Base-by-base conservation (phyloP, 2,888 invertebrate species). In the Abrostola tripartita region DNA sequence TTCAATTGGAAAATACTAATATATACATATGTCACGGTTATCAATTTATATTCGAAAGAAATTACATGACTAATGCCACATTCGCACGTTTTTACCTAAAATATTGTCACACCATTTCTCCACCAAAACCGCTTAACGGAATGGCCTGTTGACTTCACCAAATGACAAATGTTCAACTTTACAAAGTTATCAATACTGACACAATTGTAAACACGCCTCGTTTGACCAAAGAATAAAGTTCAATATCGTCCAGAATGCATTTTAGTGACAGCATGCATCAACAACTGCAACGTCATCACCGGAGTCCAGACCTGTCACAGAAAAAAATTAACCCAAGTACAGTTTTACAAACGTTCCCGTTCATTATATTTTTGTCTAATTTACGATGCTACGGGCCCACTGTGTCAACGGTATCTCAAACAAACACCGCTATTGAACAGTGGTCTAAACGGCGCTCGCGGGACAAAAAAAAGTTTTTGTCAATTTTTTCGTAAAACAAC, bases 261-360 rank as follows among this genome's bases (percentile, higher is more conserved):
- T 52, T 14, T 12, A 41, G n/a, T 55, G 52, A 7, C 58, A 54
- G 40, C 41, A 41, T 73, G 73, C 67, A 68, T 65, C 73, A 78
- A 76, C 66, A 70, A 78, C 73, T 74, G 81, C 85, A 81, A 86
- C 87, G 86, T 88, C 87, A 88, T 78, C 71, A 63, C 24, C 24
- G 1, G 24, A 24, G 24, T 35, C 58, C 41, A 44, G 73, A 67
- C 61, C 64, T 73, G 79, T 68, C 71, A 73, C 52, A 61, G 76
- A 85, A 89, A 89, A 89, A 88, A 87, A 62, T 52, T 72, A 68
- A 73, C 78, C 74, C 52, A 80, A 79, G 82, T 83, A 90, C 90
- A 87, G 90, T 90, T 91, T 87, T 84, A 93, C 94, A 92, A 93
- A 92, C 78, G 83, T 71, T 94, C 87, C 94, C 93, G 94, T 93